These are phyloP conservation scores for Oegoconia quadripuncta DNA, from an alignment of 2,888 invertebrate species.

Conservation along the genomic window DNA sequence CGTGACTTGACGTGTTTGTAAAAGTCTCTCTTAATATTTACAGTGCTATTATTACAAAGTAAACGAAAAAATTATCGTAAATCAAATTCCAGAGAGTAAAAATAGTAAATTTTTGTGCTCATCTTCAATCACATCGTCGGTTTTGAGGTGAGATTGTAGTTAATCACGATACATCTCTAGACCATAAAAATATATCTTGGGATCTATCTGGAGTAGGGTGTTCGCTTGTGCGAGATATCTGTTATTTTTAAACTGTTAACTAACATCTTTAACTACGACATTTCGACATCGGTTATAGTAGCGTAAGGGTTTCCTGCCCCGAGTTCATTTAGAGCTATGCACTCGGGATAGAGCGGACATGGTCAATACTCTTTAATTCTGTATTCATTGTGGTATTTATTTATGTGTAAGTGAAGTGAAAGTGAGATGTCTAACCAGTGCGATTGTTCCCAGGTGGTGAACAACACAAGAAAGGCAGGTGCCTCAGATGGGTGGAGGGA, in stretches of 20 bases:
- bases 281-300: conserved; percentile 57
- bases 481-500: conserved; percentile 76
- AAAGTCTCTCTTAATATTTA: conserved; percentile 18
- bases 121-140: too few relatives aligned
- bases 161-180: too few relatives aligned
- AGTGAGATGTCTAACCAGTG: conserved; percentile 35
- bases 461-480: conserved; percentile 82
- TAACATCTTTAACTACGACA: conserved; percentile 46
- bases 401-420: conserved; percentile 32
- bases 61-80: too few relatives aligned
- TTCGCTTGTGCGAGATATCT: conserved; percentile 26
- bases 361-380: conserved; percentile 44
- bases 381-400: conserved; percentile 19
- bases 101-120: too few relatives aligned
- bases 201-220: conserved; percentile 32
- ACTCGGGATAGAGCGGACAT: conserved; percentile 43
- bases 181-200: conserved; percentile 31
- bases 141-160: conserved; percentile 8
- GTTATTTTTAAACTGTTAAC: conserved; percentile 55
- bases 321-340: conserved; percentile 39
- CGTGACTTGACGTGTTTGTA: conserved; percentile 48
- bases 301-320: conserved; percentile 39
- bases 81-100: too few relatives aligned
- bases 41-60: too few relatives aligned
- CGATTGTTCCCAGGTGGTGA: conserved; percentile 78